Evolutionary conservation across 2,113 vertebrate genomes (phyloP), one percentile per base, ranked within the genome.

Genomic region (Pelodiscus sinensis): DNA sequence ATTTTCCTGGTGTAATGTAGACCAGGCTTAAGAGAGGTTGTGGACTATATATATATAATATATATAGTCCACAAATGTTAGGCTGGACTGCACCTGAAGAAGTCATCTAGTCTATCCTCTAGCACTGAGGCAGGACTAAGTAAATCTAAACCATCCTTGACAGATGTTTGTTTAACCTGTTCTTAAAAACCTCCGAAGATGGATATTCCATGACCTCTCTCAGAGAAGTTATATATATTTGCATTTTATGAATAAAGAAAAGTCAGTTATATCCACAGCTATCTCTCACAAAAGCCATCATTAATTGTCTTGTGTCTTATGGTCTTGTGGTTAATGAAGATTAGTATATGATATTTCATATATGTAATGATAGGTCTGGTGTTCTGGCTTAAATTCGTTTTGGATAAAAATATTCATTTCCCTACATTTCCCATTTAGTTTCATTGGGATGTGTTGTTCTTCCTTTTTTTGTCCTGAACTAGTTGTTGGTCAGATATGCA

Each of bases 281-380:
- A 25, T 83, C 89, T 90, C 75, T 62, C 80, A 95, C 60, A 35
- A 25, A 78, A 92, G 79, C 51, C 9, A 2, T 94, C 71, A 1
- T 93, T 92, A 93, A 90, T 77, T 81, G 27, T 50, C 90, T 75
- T 89, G 86, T 94, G 90, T 96, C 54, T 94, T 86, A 87, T 95
- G 31, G 57, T 86, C 89, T 90, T 92, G 84, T 2, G 1, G 77
- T 54, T 94, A 88, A 88, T 87, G 90, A 89, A 95, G 93, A 25
- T 51, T 90, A 25, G 44, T 90, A 93, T 81, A 84, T 92, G 85
- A 89, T 91, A 95, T 92, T 96, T 93, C 94, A 89, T 13, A 57
- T 60, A 71, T 35, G 55, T 51, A 86, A 5, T 56, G 94, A 73
- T 81, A 60, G 81, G 90, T 75, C 85, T 84, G 78, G 22, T 92